Conservation (phyloP, 2,113 vertebrate species). For the Chelonoidis abingdonii region DNA sequence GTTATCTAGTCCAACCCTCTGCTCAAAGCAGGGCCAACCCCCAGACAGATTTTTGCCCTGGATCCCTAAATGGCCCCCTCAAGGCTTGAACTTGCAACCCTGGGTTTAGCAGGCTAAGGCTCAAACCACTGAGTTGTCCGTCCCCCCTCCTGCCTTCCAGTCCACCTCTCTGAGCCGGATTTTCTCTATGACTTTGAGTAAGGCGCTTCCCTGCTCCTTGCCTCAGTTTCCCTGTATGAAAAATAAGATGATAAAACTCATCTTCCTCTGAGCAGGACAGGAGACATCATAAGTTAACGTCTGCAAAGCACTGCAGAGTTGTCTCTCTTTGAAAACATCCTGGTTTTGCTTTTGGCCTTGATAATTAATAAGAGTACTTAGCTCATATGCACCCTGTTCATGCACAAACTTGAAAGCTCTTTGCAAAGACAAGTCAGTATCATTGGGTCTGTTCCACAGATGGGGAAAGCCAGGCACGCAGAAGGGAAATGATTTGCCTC, state of each 20-base stretch:
- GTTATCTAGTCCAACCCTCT: too few relatives aligned
- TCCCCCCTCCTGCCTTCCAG: neutral
- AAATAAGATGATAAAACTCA: neutral
- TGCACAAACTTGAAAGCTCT: neutral
- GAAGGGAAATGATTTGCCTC: neutral
- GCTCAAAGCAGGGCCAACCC: too few relatives aligned
- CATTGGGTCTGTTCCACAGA: neutral
- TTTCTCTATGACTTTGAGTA: neutral
- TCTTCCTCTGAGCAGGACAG: neutral
- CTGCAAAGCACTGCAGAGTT: neutral
- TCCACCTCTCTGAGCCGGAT: accelerated
- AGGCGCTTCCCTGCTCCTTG: neutral
- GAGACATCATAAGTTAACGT: accelerated
- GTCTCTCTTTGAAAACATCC: neutral
- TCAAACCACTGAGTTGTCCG: too few relatives aligned
- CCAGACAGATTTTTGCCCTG: too few relatives aligned
- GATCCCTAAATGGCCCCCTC: too few relatives aligned
- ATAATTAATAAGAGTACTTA: accelerated
- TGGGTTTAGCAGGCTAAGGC: too few relatives aligned
- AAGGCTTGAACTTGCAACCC: too few relatives aligned
- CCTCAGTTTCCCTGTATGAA: neutral
- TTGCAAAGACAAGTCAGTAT: neutral
- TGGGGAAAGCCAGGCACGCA: neutral
- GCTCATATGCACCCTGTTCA: neutral
- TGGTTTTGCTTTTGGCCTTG: neutral